Percentiles rank a stretch among this genome's conserved stretches.
Evolutionary conservation across 2,113 vertebrate species (phyloP).

Genomic region (Elgaria multicarinata): DNA sequence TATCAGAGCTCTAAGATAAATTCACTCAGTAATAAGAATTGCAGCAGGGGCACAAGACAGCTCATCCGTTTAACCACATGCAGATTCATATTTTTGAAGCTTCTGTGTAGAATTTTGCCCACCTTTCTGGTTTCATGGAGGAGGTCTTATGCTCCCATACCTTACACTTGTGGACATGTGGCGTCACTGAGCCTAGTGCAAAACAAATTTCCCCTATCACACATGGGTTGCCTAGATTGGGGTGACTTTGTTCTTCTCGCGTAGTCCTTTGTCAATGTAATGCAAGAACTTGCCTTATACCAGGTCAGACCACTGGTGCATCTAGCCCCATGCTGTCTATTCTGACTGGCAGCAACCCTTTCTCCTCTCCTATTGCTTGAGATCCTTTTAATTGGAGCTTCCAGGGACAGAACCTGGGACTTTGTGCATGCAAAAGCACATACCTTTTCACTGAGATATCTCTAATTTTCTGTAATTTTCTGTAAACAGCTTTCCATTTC

Average conservation of each 20-base stretch:
- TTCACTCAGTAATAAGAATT: background rate
- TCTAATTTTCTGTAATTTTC: no score
- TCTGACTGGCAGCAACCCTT: background rate
- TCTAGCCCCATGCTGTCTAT: background rate
- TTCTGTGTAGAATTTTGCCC: background rate
- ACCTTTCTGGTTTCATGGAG: background rate
- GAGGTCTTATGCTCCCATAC: background rate
- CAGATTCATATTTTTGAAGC: background rate
- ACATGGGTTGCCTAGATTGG: background rate
- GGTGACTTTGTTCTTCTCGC: background rate
- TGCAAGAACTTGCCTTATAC: background rate
- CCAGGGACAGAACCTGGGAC: background rate
- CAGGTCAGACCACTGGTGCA: background rate
- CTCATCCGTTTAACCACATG: background rate
- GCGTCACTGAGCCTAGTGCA: background rate
- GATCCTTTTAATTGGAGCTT: no score
- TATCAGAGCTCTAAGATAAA: background rate
- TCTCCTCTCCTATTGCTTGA: background rate
- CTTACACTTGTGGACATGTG: background rate
- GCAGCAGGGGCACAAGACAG: no score
- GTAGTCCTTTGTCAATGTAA: background rate
- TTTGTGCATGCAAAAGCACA: background rate
- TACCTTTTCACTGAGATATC: no score
- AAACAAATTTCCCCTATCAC: no score
- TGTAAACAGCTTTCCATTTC: no score